Evolutionary conservation across 2,113 vertebrate species (phyloP).

Genomic region (Aphelocoma coerulescens): DNA sequence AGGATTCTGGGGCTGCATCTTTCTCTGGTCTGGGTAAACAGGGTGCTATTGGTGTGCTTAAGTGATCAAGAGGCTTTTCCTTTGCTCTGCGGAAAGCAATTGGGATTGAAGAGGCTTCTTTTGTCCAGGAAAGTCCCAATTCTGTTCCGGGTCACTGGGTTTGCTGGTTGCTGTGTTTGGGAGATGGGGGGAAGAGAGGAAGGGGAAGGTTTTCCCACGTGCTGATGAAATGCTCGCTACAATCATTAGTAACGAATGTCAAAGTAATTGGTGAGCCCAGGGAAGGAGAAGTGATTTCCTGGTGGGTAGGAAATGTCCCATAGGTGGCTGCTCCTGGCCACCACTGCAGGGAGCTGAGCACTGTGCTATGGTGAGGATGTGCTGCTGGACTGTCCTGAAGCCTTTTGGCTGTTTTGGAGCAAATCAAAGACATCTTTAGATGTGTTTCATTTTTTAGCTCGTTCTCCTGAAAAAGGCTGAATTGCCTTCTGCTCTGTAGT

Average conservation of each 20-base stretch:
- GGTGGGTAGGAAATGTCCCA: background rate
- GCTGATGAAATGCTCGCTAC: background rate
- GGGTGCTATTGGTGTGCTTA: background rate
- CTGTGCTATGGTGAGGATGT: background rate
- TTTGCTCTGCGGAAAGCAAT: background rate
- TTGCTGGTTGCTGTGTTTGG: background rate
- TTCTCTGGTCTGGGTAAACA: background rate
- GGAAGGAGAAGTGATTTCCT: background rate
- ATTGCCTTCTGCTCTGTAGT: background rate
- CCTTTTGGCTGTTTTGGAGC: background rate
- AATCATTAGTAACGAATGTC: background rate
- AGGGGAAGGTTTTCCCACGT: background rate
- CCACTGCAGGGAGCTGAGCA: accelerated
- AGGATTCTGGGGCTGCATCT: background rate
- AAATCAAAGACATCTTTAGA: background rate
- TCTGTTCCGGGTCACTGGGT: background rate
- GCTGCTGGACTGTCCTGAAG: background rate
- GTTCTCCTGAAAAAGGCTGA: background rate
- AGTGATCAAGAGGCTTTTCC: slow-evolving; percentile 2
- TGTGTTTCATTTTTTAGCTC: background rate
- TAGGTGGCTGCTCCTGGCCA: background rate
- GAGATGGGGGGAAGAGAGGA: background rate
- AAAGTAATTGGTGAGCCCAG: background rate
- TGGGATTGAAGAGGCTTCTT: slow-evolving; percentile 17
- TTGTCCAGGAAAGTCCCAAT: background rate